Evolutionary conservation across 92 coral and sea anemone species (phyloP), one percentile per base, ranked within the genome.

Genomic region (Phymanthus crucifer): DNA sequence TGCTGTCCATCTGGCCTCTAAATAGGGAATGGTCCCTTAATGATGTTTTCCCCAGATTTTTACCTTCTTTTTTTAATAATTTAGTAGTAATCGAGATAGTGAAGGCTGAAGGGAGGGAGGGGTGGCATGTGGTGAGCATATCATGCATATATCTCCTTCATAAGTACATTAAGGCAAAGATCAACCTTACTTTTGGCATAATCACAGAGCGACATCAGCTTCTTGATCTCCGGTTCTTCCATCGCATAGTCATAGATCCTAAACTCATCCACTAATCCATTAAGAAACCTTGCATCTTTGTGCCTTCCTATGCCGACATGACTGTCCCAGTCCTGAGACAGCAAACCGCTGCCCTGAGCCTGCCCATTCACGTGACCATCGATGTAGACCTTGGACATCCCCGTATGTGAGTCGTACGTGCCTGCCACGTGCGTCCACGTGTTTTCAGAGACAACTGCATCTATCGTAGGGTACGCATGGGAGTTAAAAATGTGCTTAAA

Each of bases 301-400:
- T 87, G 94, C n/a, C 73, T 81, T 6, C 97, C 97, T 24, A 92
- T 89, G 70, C 94, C 93, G 45, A 90, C 97, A 66, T 92, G 97
- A 54, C 86, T 89, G 34, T 85, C 92, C 97, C 97, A 92, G 83
- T 92, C 94, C 70, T 90, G 94, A 10, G 97, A 92, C 77, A 92
- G 78, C 40, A 89, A 83, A 80, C 97, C 97, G 66, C 86, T 92
- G 77, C 97, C 97, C 24, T 86, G 91, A 52, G 88, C 80, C 89
- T 88, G 88, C 57, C 84, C 94, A 47, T 83, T 91, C 71, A 89
- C 83, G 78, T 86, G 90, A 64, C 92, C 94, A 75, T 92, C 89
- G 38, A 90, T 88, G 73, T 71, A 92, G 34, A 92, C 87, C 61
- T 91, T 86, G 48, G 97, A 94, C 24, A 85, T 66, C 76, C 94